A percentile compares a stretch with the other conserved stretches of the same genome.
These are phyloP conservation scores for Pelecanoides urinatrix DNA, from an alignment of 2,113 vertebrate species.

Conservation along the genomic window DNA sequence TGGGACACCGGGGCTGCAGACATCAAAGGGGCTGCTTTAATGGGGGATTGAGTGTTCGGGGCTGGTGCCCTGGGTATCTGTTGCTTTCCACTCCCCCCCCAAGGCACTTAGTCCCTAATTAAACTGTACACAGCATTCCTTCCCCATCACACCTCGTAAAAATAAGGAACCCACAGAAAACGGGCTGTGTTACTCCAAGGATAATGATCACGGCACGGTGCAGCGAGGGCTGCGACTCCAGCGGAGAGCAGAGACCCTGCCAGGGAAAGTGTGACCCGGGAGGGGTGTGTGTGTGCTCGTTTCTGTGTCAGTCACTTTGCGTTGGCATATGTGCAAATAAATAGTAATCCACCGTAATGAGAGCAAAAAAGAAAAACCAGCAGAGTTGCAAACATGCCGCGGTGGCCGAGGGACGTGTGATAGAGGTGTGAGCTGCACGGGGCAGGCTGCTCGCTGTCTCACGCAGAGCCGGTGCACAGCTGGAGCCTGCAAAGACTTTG, in stretches of 20 bases:
- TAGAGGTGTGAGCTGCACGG: not conserved
- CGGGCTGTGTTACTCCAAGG: not conserved
- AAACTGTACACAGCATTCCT: slow-evolving; percentile 48
- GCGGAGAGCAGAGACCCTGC: not conserved
- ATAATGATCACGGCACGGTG: not conserved
- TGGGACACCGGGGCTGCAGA: not conserved
- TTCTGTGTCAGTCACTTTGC: not conserved
- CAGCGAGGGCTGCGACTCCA: not conserved
- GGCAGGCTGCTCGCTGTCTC: not conserved
- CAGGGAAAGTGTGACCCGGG: not conserved
- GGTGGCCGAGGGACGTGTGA: rapidly evolving
- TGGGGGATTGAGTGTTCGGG: not conserved
- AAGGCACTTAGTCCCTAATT: slow-evolving; percentile 45
- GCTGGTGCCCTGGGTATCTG: not conserved
- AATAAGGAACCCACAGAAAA: not conserved
- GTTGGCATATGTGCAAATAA: not conserved
- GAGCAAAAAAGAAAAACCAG: not conserved
- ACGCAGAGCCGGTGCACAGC: rapidly evolving
- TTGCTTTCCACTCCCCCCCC: not conserved
- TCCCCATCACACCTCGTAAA: slow-evolving; percentile 56
- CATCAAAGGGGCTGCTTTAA: slow-evolving; percentile 53
- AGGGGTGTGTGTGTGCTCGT: not conserved
- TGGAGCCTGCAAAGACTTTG: rapidly evolving
- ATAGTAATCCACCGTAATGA: not conserved
- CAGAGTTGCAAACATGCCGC: not conserved